Base-by-base conservation (phyloP, 1,140 invertebrate species). In the Drosophila nigromelanica region DNA sequence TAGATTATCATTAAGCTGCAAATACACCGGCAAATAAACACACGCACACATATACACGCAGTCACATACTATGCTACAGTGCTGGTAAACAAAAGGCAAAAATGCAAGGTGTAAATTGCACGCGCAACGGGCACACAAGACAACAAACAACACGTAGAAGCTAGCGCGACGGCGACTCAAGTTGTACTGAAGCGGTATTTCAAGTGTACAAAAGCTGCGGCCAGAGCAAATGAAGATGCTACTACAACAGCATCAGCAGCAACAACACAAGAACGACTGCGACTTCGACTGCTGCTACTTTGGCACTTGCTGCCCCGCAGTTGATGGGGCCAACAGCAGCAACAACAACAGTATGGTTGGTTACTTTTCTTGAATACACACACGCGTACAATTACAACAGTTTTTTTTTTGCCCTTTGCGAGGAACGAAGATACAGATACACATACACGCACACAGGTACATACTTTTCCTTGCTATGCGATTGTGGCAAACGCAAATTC, bases 321-420 rank as follows among this genome's bases (percentile, higher is more conserved):
- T 73, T 67, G 64, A 69, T 69, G 71, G 71, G 58, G 71, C 64
- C 59, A 68, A 43, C 50, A 56, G 33, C 14, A 59, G 18, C 18
- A 45, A 55, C 52, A 76, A 27, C 27, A 27, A 27, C 27, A 27
- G 5, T 0, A 27, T 27, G 27, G 81, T 76, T 82, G 73, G 83
- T 87, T 78, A 86, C 83, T 89, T 89, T 86, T 87, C 83, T 82
- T 76, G 68, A 89, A 86, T 86, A 86, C 79, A 87, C 78, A 87
- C 76, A 75, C 67, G 52, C 64, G 39, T 54, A 58, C 70, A 72
- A 73, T 52, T 71, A 78, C 71, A 63, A 64, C 71, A 39, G 75
- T 59, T 55, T 82, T 27, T 27, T 27, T 80, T 86, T 89, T 80
- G 69, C 75, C 75, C 79, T 78, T 87, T 73, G 45, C 68, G 55